Evolutionary conservation across 2,113 vertebrate genomes (phyloP).

Genomic region (Calyptommatus sinebrachiatus): DNA sequence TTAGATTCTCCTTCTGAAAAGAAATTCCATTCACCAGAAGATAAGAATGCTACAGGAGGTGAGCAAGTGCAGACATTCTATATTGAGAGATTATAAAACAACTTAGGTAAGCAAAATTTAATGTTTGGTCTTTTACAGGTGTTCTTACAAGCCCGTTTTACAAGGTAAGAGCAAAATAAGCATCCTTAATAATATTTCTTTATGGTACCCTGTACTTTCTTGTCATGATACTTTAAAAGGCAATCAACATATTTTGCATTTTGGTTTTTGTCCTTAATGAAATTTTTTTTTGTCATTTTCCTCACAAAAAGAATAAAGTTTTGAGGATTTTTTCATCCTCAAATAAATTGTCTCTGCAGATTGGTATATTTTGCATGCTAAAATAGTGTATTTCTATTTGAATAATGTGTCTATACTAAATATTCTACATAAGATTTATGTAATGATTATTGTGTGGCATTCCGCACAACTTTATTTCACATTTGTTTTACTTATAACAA

Average conservation of each 20-base stretch:
- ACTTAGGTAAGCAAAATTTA: slow-evolving; percentile 37
- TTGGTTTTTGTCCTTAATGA: not conserved
- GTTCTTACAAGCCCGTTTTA: slow-evolving; percentile 56
- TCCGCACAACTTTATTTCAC: not conserved
- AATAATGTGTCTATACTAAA: not conserved
- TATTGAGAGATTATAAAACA: not conserved
- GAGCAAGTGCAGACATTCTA: slow-evolving; percentile 28
- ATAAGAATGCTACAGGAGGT: slow-evolving; percentile 41
- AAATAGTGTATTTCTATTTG: not conserved
- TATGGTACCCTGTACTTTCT: not conserved
- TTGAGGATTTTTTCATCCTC: not conserved
- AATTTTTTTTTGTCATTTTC: not conserved
- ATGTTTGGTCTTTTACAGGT: slow-evolving; percentile 45
- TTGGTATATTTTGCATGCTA: not conserved
- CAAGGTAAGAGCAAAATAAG: slow-evolving; percentile 58
- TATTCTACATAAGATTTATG: not conserved
- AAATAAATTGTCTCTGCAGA: not conserved
- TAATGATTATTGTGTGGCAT: not conserved
- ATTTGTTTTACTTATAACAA: not conserved
- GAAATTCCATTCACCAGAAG: slow-evolving; percentile 23
- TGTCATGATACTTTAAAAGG: not conserved
- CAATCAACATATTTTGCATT: not conserved
- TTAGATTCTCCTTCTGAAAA: slow-evolving; percentile 44
- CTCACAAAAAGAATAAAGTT: not conserved
- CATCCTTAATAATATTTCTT: slow-evolving; percentile 11